Base-by-base conservation (phyloP, 2,888 invertebrate genomes). In the Leucophenga maculata region DNA sequence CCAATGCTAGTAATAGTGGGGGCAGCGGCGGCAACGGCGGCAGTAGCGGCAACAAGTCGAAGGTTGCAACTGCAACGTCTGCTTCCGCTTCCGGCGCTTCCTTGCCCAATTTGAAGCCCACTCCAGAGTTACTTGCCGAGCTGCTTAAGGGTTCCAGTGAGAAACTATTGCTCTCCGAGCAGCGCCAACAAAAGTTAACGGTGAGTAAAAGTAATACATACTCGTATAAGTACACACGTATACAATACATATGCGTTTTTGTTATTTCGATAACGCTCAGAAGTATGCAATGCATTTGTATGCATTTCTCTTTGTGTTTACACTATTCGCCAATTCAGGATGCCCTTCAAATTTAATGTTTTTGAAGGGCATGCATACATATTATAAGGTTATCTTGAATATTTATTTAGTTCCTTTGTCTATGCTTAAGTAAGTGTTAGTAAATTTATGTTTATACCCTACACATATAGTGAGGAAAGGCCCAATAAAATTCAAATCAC, bases 111-210 rank as follows among this genome's bases (percentile, higher is more conserved):
- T 76, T 85, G 52, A 77, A 85, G 70, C 87, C 92, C 13, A 91
- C 92, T 72, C 91, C 90, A 16, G 94, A 94, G 85, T 89, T 95
- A 72, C 90, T 95, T 72, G 94, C 94, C 57, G 94, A 94, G 86
- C 89, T 95, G 72, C 90, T 95, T 60, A 91, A 93, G 75, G 95
- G 94, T 68, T 94, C 94, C 80, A 95, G 95, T 52, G 95, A 95
- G 86, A 92, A 94, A 75, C 79, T 39, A 39, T 89, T 94, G 69
- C 92, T 93, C 16, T 91, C 92, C 72, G 90, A 92, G 76, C 84
- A 90, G 85, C 84, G 87, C 0, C 85, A 88, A 70, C 85, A 87
- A 79, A 87, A 86, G 71, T 85, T 81, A 77, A 85, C 86, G 83
- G 88, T 88, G 75, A 86, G 88, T 87, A 11, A 46, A n/a, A 4